Conservation (phyloP, 2,113 vertebrate species). For the Hydrolagus affinis region DNA sequence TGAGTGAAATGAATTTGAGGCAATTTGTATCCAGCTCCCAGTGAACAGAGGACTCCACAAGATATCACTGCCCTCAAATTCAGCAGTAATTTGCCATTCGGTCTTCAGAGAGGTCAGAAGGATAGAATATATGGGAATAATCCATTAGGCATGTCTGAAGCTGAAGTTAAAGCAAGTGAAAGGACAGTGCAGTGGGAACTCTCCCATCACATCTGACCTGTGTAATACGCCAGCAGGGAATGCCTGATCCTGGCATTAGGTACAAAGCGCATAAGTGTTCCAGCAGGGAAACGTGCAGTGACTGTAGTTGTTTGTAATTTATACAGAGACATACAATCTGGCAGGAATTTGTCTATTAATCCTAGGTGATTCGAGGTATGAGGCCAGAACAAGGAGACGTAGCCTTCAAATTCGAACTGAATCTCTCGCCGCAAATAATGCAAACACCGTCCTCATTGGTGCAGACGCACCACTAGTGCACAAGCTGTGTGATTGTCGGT, state of each 20-base stretch:
- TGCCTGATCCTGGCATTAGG: neutral
- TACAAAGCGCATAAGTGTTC: neutral
- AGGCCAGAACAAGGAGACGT: neutral
- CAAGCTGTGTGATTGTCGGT: neutral
- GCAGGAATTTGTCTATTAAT: neutral
- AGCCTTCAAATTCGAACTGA: no score
- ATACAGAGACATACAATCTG: neutral
- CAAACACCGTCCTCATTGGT: neutral
- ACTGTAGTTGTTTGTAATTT: neutral
- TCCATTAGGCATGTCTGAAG: neutral
- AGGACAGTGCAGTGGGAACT: no score
- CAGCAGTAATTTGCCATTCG: conserved; percentile 25
- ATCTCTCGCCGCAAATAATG: no score
- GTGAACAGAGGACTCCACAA: neutral
- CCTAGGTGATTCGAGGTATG: neutral
- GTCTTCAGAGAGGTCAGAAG: conserved; percentile 7
- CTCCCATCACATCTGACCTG: neutral
- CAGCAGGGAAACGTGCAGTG: neutral
- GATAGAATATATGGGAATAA: neutral
- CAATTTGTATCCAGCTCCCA: neutral
- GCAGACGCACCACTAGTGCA: neutral
- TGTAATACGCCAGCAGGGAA: neutral
- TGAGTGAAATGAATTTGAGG: neutral
- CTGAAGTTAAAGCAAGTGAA: no score
- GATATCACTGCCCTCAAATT: neutral